Evolutionary conservation across 1,140 invertebrate genomes (phyloP).

Genomic region (Lordiphosa stackelbergi): DNA sequence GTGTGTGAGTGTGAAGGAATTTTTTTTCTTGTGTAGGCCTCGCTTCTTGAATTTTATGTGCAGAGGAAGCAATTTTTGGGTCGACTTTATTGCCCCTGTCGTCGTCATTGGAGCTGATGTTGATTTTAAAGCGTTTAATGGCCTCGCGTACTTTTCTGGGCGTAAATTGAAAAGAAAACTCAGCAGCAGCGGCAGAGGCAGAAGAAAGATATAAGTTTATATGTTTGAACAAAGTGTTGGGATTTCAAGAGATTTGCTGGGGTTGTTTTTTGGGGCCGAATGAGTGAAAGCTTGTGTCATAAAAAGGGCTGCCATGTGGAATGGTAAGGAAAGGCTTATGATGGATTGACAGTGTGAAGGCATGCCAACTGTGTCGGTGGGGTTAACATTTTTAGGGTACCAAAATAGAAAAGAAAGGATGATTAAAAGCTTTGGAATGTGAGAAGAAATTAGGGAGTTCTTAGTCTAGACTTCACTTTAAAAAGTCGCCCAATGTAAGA

Average conservation of each 20-base stretch:
- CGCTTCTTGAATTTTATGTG: slow-evolving; percentile 62
- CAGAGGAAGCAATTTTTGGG: slow-evolving; percentile 70
- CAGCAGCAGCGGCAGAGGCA: slow-evolving; percentile 10
- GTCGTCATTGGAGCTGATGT: slow-evolving; percentile 45
- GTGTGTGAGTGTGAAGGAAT: slow-evolving; percentile 44
- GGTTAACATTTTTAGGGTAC: slow-evolving; percentile 18
- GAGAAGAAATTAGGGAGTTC: background rate
- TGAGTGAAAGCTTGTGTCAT: slow-evolving; percentile 15
- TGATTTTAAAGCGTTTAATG: slow-evolving; percentile 74
- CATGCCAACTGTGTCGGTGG: slow-evolving; percentile 15
- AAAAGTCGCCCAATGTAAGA: no score
- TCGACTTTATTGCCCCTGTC: slow-evolving; percentile 70
- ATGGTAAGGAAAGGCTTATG: slow-evolving; percentile 27
- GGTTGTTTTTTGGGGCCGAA: slow-evolving; percentile 24
- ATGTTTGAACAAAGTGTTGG: slow-evolving; percentile 64
- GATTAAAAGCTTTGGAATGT: no score
- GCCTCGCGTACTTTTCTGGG: slow-evolving; percentile 34
- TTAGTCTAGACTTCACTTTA: background rate
- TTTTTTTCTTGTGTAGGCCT: slow-evolving; percentile 41
- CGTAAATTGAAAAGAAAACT: slow-evolving; percentile 61
- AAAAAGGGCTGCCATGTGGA: slow-evolving; percentile 21
- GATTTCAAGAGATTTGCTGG: slow-evolving; percentile 58
- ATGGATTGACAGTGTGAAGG: slow-evolving; percentile 46
- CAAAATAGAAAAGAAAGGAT: background rate
- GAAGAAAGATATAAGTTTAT: slow-evolving; percentile 48